Evolutionary conservation across 2,113 vertebrate species (phyloP), one percentile per base, ranked within the genome.

Genomic region (Gymnarchus niloticus): DNA sequence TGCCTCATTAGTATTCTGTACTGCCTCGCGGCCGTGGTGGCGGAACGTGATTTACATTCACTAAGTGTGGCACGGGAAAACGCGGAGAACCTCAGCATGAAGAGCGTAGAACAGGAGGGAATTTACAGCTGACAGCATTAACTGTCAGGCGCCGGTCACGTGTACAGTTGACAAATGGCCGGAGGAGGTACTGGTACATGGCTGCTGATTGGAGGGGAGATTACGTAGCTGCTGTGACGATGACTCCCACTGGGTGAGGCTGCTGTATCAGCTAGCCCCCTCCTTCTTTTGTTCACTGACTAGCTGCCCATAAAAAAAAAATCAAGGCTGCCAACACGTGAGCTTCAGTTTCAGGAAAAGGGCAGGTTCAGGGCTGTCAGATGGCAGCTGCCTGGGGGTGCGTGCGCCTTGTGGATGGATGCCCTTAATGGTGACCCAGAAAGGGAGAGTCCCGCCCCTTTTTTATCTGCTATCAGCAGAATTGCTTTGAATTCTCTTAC

Each of bases 41-140:
- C 54, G 10, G 81, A 37, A 33, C 28, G 33, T 61, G 56, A 84
- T 46, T 48, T 59, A 61, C 21, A 84, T 61, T 61, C 41, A 5
- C 41, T 48, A 48, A 84, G 76, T 6, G 76, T 48, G 44, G 76
- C 21, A 61, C 28, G 65, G 65, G 52, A 49, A 81, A 84, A 84
- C 28, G 57, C 21, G 33, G 33, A 52, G 25, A 51, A 83, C 41
- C 48, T 61, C 83, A 84, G 57, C 44, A 28, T 84, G 83, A 14
- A 23, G 25, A 37, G 21, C 44, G 37, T 21, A 41, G 19, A 84
- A 10, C 56, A 46, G 44, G 41, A 46, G 52, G 33, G 17, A 83
- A 59, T 83, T 37, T 73, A 73, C 65, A 73, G 65, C 65, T 12
- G 56, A 61, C 48, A 19, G 10, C 1, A 1, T 65, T 12, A 5